Percentiles rank a stretch among this genome's conserved stretches.
Evolutionary conservation across 2,888 invertebrate species (phyloP).

Genomic region (Maniola hyperantus): DNA sequence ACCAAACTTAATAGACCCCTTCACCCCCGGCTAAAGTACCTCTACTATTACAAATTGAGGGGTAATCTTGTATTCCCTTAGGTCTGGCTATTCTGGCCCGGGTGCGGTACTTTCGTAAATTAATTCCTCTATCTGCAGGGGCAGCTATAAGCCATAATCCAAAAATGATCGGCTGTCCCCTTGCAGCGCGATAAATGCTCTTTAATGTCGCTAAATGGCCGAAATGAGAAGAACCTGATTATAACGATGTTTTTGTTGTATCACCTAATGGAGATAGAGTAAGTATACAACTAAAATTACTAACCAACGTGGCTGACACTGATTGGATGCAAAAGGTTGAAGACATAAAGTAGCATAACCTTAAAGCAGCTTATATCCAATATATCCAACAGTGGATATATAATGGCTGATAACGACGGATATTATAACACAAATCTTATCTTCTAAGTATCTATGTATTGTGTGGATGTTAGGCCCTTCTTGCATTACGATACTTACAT

Average conservation of each 20-base stretch:
- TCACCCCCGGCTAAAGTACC: constrained; percentile 36
- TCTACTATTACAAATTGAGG: constrained; percentile 21
- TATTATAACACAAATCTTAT: no score
- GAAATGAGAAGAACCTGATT: constrained; percentile 37
- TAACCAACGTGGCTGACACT: not conserved
- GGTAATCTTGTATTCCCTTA: constrained; percentile 45
- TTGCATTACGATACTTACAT: no score
- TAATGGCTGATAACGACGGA: no score
- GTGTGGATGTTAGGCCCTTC: no score
- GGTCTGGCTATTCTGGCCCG: constrained; percentile 56
- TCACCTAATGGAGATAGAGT: not conserved
- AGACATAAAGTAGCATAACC: no score
- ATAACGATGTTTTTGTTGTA: constrained; percentile 23
- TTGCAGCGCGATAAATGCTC: constrained; percentile 66
- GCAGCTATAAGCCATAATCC: constrained; percentile 78
- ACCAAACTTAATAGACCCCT: constrained; percentile 49
- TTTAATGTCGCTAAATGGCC: constrained; percentile 73
- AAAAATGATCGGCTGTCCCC: constrained; percentile 77
- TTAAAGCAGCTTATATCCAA: no score
- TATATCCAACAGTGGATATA: no score
- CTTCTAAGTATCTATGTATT: no score
- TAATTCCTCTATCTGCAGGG: constrained; percentile 75
- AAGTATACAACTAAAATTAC: not conserved
- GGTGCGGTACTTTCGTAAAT: constrained; percentile 63
- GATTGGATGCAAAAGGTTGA: no score